Conservation (phyloP, 2,888 invertebrate species). For the Athalia rosae region DNA sequence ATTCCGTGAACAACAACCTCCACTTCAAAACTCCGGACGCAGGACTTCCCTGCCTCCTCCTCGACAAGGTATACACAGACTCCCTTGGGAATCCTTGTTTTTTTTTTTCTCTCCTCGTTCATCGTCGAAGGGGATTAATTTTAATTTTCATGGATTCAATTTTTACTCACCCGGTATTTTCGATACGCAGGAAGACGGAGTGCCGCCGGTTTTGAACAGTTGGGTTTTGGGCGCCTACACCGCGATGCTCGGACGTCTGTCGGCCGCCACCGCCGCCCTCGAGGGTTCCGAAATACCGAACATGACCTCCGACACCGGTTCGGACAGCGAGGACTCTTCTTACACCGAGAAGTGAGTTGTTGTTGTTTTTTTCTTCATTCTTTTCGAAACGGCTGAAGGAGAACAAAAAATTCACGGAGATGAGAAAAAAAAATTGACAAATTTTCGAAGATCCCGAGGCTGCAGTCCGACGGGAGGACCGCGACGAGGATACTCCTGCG, state of each 20-base stretch:
- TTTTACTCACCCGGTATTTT: slow-evolving; percentile 18
- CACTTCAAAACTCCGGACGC: slow-evolving; percentile 59
- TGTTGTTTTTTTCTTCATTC: too few species aligned
- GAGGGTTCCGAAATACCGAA: slow-evolving; percentile 66
- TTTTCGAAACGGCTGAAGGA: too few species aligned
- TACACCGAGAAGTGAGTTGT: slow-evolving; percentile 64
- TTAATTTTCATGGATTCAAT: not conserved
- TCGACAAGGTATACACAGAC: slow-evolving; percentile 64
- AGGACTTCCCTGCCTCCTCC: slow-evolving; percentile 65
- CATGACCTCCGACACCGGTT: slow-evolving; percentile 68
- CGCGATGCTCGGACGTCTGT: slow-evolving; percentile 69
- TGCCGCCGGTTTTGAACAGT: slow-evolving; percentile 68
- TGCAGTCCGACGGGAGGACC: slow-evolving; percentile 63
- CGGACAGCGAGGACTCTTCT: slow-evolving; percentile 69
- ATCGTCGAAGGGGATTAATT: not conserved
- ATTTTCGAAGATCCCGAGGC: slow-evolving; percentile 63
- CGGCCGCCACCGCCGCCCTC: slow-evolving; percentile 68
- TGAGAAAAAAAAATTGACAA: not conserved
- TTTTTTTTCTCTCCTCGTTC: too few species aligned
- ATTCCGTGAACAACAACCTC: slow-evolving; percentile 66
- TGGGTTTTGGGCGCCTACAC: slow-evolving; percentile 71
- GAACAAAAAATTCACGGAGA: too few species aligned
- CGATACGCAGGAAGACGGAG: slow-evolving; percentile 62
- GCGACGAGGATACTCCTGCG: slow-evolving; percentile 71
- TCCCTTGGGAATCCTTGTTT: too few species aligned